Base-by-base conservation (phyloP, 2,797 vertebrate species). In the Phrynocephalus vlangalii region DNA sequence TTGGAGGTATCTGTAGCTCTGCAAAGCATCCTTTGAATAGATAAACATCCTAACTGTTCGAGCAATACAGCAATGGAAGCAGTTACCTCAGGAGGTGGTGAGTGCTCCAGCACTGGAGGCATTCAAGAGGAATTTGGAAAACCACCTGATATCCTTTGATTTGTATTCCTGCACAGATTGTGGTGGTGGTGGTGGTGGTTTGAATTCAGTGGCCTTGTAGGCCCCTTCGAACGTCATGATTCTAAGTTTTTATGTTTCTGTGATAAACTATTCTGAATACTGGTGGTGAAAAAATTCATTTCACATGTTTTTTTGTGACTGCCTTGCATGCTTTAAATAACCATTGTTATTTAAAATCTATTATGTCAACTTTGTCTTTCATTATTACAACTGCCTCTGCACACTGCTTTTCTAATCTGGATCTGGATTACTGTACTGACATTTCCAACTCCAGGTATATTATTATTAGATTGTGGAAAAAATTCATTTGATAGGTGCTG, bases 401-500 rank as follows among this genome's bases (percentile, higher is more conserved):
- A 20, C n/a, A 83, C 89, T 90, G 68, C 89, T 84, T 26, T 91
- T 75, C 78, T 50, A 38, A 18, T 68, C 33, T 28, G 80, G 38
- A 18, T 83, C 91, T 84, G 66, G 24, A 89, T 94, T 87, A 87
- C 83, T 50, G 52, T 89, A 86, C 85, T 91, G 82, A 92, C 81
- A 86, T 85, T n/a, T 90, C 86, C 86, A 81, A 92, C 86, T 90
- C 88, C 89, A 94, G 90, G 88, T 80, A 15, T 81, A 92, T 56
- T 56, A 87, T 90, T 79, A 87, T 90, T 88, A 76, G 92, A 89
- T 87, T 83, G 82, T 86, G 86, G 38, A 44, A 44, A 44, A 44
- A 88, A 82, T 87, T 44, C 91, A 44, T 48, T 79, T 70, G 50
- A 18, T 8, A 0, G 82, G 89, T 85, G 84, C 28, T 0, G 0